Evolutionary conservation across 1,140 invertebrate genomes (phyloP), one percentile per base, ranked within the genome.

Genomic region (Metaphire vulgaris): DNA sequence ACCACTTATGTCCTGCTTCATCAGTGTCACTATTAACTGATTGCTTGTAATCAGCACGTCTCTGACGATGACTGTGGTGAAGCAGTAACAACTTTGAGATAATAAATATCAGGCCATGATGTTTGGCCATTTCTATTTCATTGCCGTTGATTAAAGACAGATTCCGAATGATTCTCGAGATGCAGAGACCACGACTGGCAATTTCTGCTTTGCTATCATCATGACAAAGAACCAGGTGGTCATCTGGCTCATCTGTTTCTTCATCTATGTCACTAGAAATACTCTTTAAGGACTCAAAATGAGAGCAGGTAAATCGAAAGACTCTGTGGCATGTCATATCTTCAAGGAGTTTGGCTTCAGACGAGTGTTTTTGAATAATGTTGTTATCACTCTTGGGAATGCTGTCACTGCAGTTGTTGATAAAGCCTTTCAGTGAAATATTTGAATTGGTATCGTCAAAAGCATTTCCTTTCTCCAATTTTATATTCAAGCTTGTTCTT

Each of bases 51-150:
- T 16, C 14, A 6, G 72, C 12, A 26, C 1, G 33, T 34, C 31
- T 33, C 14, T 34, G 26, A 12, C 28, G 15, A 30, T 73, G 72
- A 26, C 26, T 16, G 41, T 73, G 72, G n/a, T 73, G 15, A n/a
- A 73, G 34, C n/a, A 41, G 72, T 21, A 73, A 26, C 28, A 56
- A 2, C 28, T 26, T 26, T 28, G 31, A 34, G 28, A 73, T 12
- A 56, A 73, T 28, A n/a, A 26, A 26, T 26, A 73, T 2, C 16
- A 73, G 41, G n/a, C 28, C 34, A 6, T 21, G 72, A 34, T 41
- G 32, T 21, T n/a, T 41, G 28, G 72, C 30, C 72, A 73, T 73
- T 56, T 73, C 72, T 34, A 34, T 41, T 29, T 73, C 72, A 16
- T 73, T 73, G 26, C 72, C 32, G 0, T 31, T 28, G 31, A 64